These are phyloP conservation scores for Drosophila virilis DNA, from an alignment of 1,140 invertebrate species.

Conservation along the genomic window DNA sequence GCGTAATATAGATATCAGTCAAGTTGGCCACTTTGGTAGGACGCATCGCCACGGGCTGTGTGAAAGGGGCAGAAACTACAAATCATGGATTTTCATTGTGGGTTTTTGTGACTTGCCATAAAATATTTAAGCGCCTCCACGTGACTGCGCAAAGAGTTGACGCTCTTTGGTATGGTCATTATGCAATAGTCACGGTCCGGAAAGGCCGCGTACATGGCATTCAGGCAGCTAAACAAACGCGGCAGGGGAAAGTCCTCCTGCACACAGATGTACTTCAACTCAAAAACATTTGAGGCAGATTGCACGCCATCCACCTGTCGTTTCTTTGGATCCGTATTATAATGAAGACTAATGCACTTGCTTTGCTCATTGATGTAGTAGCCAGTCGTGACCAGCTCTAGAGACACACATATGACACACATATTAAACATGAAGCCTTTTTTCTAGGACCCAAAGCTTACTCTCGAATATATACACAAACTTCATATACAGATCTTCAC, in stretches of 20 bases:
- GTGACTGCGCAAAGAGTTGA: slow-evolving; percentile 10
- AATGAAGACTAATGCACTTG: slow-evolving; percentile 23
- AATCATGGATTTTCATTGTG: not conserved
- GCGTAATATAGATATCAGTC: slow-evolving; percentile 56
- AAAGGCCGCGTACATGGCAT: slow-evolving; percentile 62
- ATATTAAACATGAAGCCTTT: not conserved
- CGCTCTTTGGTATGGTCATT: slow-evolving; percentile 28
- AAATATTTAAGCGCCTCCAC: slow-evolving; percentile 64
- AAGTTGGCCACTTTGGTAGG: slow-evolving; percentile 29
- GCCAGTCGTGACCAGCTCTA: slow-evolving; percentile 36
- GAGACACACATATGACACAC: not conserved
- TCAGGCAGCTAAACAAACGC: slow-evolving; percentile 44
- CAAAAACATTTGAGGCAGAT: slow-evolving; percentile 59
- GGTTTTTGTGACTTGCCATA: slow-evolving; percentile 33
- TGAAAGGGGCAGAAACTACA: not conserved
- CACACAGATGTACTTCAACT: slow-evolving; percentile 47
- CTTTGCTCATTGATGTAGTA: slow-evolving; percentile 43
- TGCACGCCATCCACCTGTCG: not conserved
- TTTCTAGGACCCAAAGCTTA: slow-evolving; percentile 15
- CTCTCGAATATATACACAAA: slow-evolving; percentile 50
- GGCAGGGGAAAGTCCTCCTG: slow-evolving; percentile 40
- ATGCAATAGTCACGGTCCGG: slow-evolving; percentile 75
- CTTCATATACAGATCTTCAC: slow-evolving; percentile 44
- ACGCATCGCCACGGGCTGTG: slow-evolving; percentile 49
- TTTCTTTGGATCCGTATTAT: slow-evolving; percentile 12